Evolutionary conservation across 2,113 vertebrate species (phyloP), one percentile per base, ranked within the genome.

Genomic region (Podilymbus podiceps): DNA sequence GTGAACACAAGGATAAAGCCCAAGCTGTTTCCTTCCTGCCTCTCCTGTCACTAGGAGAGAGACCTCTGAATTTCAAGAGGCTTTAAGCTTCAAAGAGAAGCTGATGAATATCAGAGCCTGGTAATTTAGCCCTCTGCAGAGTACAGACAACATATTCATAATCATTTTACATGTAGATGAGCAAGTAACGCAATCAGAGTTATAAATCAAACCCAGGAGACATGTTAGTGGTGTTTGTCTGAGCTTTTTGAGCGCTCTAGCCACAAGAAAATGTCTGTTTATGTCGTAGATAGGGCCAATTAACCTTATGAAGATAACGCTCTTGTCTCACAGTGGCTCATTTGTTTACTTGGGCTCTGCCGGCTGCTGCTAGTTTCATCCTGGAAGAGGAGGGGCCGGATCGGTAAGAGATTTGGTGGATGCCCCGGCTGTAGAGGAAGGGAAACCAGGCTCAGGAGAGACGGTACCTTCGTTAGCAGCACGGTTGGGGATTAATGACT

Each of bases 81-180:
- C 6, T 82, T 68, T 47, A 94, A 87, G 44, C 93, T 75, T 91
- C 81, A 52, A 71, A 91, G 81, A 59, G 44, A 33, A 90, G 60
- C 80, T 91, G 77, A 78, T 91, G 68, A 89, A 23, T 90, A 90
- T 80, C 91, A 87, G 42, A 95, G 73, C 23, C 56, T 44, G 52
- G 46, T 87, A 92, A 96, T 94, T 75, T 53, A 82, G 69, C 56
- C 31, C 71, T 95, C 84, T 79, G 77, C 91, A 85, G 84, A 82
- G 49, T 15, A 71, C n/a, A 67, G 87, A 68, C 73, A 80, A 90
- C 81, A 90, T 87, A 82, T 82, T 95, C 81, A 89, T 87, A 78
- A 91, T 78, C 52, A 91, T 92, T 94, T 88, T 87, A 68, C 84
- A 96, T 72, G 84, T 67, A 95, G 89, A 96, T 95, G 93, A 96